These are phyloP conservation scores for Anser cygnoides DNA, from an alignment of 2,113 vertebrate genomes.

Conservation along the genomic window DNA sequence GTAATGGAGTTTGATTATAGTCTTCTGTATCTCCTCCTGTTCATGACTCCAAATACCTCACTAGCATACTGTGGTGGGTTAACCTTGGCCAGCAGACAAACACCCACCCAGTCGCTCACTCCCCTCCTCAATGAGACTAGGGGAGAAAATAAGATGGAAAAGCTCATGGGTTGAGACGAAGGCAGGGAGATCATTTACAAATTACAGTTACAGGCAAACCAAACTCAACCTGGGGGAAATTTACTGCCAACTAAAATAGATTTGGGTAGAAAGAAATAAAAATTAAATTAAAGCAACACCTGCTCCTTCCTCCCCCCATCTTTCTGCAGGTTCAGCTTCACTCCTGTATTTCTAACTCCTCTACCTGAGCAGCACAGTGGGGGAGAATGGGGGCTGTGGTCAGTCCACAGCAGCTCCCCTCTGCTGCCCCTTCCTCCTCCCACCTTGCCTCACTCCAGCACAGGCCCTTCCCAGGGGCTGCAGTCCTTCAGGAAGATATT, in stretches of 20 bases:
- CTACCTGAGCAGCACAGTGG: background rate
- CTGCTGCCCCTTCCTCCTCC: background rate
- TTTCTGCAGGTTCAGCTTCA: background rate
- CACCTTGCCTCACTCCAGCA: background rate
- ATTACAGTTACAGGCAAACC: background rate
- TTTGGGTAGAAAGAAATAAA: background rate
- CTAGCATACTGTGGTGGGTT: background rate
- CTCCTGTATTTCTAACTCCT: background rate
- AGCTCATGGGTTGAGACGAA: accelerated
- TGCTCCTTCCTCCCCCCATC: background rate
- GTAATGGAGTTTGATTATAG: background rate
- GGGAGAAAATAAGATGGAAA: background rate
- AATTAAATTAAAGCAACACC: background rate
- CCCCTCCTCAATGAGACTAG: background rate
- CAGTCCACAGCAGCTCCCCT: background rate
- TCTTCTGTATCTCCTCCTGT: background rate
- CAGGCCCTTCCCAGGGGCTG: background rate
- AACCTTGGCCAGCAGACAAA: background rate
- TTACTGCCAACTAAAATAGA: background rate
- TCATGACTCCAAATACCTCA: background rate
- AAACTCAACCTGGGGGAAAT: background rate
- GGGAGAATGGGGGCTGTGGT: background rate
- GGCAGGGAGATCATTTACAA: background rate
- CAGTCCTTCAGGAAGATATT: background rate
- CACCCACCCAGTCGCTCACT: background rate